Percentiles rank a stretch among this genome's conserved stretches.
Evolutionary conservation across 2,113 vertebrate species (phyloP).

Genomic region (Ginglymostoma cirratum): DNA sequence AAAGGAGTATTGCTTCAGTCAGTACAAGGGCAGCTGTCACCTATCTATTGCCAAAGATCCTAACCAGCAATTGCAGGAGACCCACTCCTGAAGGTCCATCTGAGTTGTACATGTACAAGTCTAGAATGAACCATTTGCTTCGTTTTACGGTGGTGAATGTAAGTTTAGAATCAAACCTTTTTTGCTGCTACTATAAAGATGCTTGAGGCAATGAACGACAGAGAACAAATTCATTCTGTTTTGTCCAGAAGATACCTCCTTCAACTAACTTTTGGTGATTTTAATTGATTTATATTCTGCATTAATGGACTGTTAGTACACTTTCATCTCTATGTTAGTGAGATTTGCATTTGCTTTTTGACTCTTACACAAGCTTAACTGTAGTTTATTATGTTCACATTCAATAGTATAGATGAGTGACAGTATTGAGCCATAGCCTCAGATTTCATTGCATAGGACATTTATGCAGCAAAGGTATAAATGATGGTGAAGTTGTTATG

Average conservation of each 20-base stretch:
- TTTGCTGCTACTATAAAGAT: background rate
- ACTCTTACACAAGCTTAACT: background rate
- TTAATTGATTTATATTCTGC: background rate
- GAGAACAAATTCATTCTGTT: background rate
- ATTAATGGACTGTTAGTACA: background rate
- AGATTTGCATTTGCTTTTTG: background rate
- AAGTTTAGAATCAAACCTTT: slow-evolving; percentile 11
- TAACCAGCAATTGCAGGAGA: background rate
- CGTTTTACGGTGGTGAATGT: background rate
- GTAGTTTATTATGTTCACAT: background rate
- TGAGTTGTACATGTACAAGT: background rate
- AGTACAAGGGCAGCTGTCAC: background rate
- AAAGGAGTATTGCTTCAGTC: background rate
- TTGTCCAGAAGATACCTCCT: background rate
- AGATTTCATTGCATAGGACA: background rate
- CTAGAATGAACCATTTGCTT: background rate
- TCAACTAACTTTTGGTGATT: background rate
- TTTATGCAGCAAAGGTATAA: background rate
- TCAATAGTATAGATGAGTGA: background rate
- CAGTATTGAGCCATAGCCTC: background rate
- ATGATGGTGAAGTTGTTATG: background rate
- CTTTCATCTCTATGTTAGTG: background rate
- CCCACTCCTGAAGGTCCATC: background rate
- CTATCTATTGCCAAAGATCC: background rate
- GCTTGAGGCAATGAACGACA: background rate